Base-by-base conservation (phyloP, 2,113 vertebrate species). In the Pseudopodoces humilis region DNA sequence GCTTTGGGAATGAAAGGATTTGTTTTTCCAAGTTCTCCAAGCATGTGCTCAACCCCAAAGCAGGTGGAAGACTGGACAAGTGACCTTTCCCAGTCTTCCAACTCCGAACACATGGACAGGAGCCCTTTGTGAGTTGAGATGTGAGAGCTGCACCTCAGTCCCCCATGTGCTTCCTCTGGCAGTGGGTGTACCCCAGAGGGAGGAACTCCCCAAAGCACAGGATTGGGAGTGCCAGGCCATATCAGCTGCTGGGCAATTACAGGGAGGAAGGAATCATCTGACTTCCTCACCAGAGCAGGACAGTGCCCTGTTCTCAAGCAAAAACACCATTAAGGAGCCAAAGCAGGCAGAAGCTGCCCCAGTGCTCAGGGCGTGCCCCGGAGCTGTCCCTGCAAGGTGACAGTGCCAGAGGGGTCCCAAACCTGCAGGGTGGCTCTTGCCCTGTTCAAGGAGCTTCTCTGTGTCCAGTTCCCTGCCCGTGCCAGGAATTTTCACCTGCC, bases 331-430 rank as follows among this genome's bases (percentile, higher is more conserved):
- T 11, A 14, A 53, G 70, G 30, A 65, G 27, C 37, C 69, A 14
- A 16, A 59, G 1, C 0, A 74, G 33, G 39, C 74, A 46, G 41
- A 11, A 43, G 20, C 41, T 31, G 39, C 6, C 7, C 3, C 12
- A 11, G 15, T 0, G 28, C 65, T 2, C 35, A 14, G 35, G 37
- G 68, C 2, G 23, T 1, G 31, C 23, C 4, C 39, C 13, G 56
- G 10, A 56, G 59, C 31, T n/a, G 46, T 10, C 43, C 10, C 56
- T 50, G 65, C 43, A 27, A 0, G 4, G 25, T 35, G 76, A 1
- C 17, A 1, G 14, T 3, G 50, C 39, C 63, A 33, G 16, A 1
- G 37, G 14, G 9, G 3, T 37, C 30, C 0, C 15, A 3, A 0
- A 5, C 37, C 47, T 21, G 43, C 33, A 37, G 41, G 35, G 23